Evolutionary conservation across 2,888 invertebrate species (phyloP).

Genomic region (Hylaea fasciaria): DNA sequence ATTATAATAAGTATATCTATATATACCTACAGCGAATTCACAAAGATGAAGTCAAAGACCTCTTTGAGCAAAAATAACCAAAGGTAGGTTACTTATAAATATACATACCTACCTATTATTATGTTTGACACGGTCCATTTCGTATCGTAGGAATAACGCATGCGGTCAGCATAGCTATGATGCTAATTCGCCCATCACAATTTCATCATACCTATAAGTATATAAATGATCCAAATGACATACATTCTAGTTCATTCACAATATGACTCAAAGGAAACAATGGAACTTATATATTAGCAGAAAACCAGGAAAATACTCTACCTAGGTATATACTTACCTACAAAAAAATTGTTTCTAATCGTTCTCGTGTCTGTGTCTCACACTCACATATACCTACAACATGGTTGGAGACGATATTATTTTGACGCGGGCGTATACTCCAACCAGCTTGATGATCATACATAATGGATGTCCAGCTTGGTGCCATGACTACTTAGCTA

Average conservation of each 20-base stretch:
- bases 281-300: too few relatives aligned
- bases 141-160: constrained; percentile 9
- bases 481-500: constrained; percentile 6
- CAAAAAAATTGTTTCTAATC: too few relatives aligned
- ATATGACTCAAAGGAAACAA: neutral
- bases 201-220: constrained; percentile 46
- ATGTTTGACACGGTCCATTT: neutral
- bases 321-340: too few relatives aligned
- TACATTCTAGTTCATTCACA: constrained; percentile 3
- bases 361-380: too few relatives aligned
- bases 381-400: too few relatives aligned
- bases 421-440: too few relatives aligned
- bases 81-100: too few relatives aligned
- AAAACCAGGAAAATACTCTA: too few relatives aligned
- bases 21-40: neutral
- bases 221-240: constrained; percentile 2
- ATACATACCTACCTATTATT: neutral
- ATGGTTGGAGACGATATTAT: too few relatives aligned
- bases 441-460: neutral
- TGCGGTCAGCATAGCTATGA: constrained; percentile 7
- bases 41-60: constrained; percentile 19
- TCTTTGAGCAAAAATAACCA: constrained; percentile 27
- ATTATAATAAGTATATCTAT: too few relatives aligned
- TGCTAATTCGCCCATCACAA: constrained; percentile 63
- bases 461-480: neutral